These are phyloP conservation scores for Probosciger aterrimus DNA, from an alignment of 2,113 vertebrate genomes.

Conservation along the genomic window DNA sequence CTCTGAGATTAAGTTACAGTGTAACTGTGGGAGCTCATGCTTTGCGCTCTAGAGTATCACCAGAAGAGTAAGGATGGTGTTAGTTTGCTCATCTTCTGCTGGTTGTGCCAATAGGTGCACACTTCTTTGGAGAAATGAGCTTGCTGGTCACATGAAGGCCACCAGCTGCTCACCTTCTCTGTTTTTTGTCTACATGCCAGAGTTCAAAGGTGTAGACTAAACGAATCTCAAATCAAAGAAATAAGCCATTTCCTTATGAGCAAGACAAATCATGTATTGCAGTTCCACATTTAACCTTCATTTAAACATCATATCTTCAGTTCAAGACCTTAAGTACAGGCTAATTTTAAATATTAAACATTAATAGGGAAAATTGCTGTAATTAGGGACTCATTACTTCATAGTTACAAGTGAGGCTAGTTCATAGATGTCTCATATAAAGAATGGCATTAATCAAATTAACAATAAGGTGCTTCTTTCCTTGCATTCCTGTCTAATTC, in stretches of 20 bases:
- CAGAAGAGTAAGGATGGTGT: neutral
- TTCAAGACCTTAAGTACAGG: constrained; percentile 15
- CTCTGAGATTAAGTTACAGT: neutral
- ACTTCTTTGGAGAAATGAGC: neutral
- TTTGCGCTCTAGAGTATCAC: accelerated
- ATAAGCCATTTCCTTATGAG: neutral
- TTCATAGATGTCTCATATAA: neutral
- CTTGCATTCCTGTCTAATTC: neutral
- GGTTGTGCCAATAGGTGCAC: neutral
- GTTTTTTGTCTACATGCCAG: neutral
- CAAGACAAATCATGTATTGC: neutral
- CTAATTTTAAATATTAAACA: constrained; percentile 34
- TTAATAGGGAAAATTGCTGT: constrained; percentile 12
- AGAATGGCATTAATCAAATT: neutral
- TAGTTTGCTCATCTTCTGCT: neutral
- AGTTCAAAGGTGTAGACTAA: neutral
- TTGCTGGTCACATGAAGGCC: neutral
- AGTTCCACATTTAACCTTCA: neutral
- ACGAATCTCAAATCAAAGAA: neutral
- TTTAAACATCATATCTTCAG: neutral
- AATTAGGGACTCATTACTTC: constrained; percentile 21
- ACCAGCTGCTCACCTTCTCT: neutral
- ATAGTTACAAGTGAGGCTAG: neutral
- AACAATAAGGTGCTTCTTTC: neutral
- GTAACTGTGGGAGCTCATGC: neutral